These are phyloP conservation scores for Agriopis aurantiaria DNA, from an alignment of 2,888 invertebrate genomes.

Conservation along the genomic window DNA sequence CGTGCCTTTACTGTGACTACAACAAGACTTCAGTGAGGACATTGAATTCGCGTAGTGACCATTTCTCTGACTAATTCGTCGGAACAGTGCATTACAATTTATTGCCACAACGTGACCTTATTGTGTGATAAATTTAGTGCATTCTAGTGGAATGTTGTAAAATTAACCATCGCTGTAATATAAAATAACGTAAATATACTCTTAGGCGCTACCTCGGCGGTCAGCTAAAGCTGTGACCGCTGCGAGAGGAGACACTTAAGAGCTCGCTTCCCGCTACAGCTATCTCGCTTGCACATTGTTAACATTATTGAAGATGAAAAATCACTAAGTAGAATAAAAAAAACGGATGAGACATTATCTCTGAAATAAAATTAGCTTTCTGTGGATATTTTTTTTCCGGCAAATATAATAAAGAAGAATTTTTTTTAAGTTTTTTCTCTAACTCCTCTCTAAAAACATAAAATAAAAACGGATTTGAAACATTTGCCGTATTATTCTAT, in stretches of 20 bases:
- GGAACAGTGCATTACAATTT: conserved; percentile 49
- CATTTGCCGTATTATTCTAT: too few species aligned
- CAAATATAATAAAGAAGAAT: too few species aligned
- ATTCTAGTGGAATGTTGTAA: conserved; percentile 48
- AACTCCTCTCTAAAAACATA: too few species aligned
- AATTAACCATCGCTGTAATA: conserved; percentile 44
- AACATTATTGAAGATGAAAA: too few species aligned
- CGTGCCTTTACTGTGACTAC: conserved; percentile 84
- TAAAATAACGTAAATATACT: conserved; percentile 52
- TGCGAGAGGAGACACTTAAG: conserved; percentile 55
- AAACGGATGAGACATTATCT: too few species aligned
- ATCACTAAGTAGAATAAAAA: too few species aligned
- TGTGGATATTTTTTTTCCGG: too few species aligned
- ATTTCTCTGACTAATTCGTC: conserved; percentile 25
- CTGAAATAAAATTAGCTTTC: too few species aligned
- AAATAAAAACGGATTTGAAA: too few species aligned
- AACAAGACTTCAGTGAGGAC: conserved; percentile 67
- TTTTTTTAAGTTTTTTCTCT: too few species aligned
- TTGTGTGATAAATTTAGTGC: conserved; percentile 77
- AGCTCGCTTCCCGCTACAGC: not conserved
- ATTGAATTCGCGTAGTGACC: conserved; percentile 62
- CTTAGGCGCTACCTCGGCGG: conserved; percentile 55
- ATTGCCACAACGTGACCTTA: conserved; percentile 51
- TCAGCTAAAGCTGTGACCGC: conserved; percentile 56
- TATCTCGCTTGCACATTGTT: too few species aligned